These are phyloP conservation scores for Enteromius mattozi DNA, from an alignment of 2,797 vertebrate species.

Conservation along the genomic window DNA sequence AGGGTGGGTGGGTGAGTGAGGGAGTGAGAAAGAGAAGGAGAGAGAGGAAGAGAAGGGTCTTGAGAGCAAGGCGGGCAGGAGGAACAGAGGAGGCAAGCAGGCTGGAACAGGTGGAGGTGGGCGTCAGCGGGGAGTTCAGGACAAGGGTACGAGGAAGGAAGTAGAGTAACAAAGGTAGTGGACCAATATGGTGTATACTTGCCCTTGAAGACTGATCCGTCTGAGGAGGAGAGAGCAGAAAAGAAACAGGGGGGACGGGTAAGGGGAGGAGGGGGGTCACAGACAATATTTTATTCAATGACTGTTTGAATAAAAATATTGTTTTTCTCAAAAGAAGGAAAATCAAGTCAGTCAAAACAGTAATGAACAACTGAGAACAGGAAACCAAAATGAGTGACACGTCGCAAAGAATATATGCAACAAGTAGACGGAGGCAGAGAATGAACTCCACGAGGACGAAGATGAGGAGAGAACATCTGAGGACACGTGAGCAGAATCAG, in stretches of 20 bases:
- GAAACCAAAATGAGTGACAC: constrained; percentile 35
- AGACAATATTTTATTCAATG: constrained; percentile 99
- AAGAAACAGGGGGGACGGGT: constrained; percentile 94
- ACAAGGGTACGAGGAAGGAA: constrained; percentile 71
- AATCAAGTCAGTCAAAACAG: constrained; percentile 87
- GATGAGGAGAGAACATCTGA: constrained; percentile 38
- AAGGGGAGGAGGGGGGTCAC: constrained; percentile 88
- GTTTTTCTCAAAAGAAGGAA: constrained; percentile 85
- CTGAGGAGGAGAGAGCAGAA: constrained; percentile 99
- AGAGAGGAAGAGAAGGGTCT: constrained; percentile 61
- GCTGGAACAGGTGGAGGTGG: constrained; percentile 72
- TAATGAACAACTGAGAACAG: constrained; percentile 64
- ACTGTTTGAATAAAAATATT: constrained; percentile 99
- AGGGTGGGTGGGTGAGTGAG: constrained; percentile 69
- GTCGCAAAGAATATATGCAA: constrained; percentile 53
- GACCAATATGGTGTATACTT: constrained; percentile 99
- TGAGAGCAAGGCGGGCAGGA: constrained; percentile 76
- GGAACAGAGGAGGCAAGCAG: constrained; percentile 78
- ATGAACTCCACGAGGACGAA: constrained; percentile 6
- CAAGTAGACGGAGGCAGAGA: background rate
- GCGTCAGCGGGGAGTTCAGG: constrained; percentile 73
- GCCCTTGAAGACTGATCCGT: constrained; percentile 98
- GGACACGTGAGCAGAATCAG: constrained; percentile 19
- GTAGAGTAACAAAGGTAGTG: constrained; percentile 81
- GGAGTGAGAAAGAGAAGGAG: constrained; percentile 55